Conservation (phyloP, 2,888 invertebrate species). For the Eustalomyia histrio region DNA sequence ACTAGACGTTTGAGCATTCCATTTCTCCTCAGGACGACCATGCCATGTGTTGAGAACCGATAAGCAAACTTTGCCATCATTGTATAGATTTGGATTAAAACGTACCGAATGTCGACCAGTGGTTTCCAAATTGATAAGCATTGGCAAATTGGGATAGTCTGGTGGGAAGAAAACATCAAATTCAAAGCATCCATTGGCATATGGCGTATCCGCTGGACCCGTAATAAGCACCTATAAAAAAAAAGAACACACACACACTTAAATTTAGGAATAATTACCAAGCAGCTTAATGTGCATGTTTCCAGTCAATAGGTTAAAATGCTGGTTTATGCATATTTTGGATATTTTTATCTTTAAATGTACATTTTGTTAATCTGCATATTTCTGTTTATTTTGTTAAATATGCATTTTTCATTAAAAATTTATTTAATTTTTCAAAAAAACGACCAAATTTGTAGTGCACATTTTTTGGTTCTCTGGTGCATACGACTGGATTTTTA, state of each 20-base stretch:
- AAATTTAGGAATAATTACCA: no score
- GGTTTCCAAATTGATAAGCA: conserved; percentile 94
- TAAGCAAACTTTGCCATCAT: conserved; percentile 97
- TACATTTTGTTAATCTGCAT: no score
- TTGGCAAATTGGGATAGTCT: conserved; percentile 90
- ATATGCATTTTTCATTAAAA: no score
- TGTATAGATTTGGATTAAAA: conserved; percentile 96
- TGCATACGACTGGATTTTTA: no score
- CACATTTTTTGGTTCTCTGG: no score
- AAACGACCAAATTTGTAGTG: no score
- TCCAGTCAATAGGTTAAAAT: no score
- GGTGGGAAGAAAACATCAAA: conserved; percentile 95
- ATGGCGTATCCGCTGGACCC: conserved; percentile 94
- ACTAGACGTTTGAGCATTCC: conserved; percentile 97
- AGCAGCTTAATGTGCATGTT: no score
- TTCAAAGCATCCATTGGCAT: conserved; percentile 94
- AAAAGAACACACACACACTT: not conserved
- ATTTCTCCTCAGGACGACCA: conserved; percentile 97
- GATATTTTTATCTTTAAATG: no score
- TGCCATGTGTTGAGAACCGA: conserved; percentile 98
- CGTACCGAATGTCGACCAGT: conserved; percentile 93
- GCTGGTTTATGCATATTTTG: no score
- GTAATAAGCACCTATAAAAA: conserved; percentile 89
- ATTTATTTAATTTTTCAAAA: no score
- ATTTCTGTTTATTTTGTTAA: no score